phyloP scores from a whole-genome alignment of 2,113 vertebrate genomes.

The Xiphophorus couchianus region DNA sequence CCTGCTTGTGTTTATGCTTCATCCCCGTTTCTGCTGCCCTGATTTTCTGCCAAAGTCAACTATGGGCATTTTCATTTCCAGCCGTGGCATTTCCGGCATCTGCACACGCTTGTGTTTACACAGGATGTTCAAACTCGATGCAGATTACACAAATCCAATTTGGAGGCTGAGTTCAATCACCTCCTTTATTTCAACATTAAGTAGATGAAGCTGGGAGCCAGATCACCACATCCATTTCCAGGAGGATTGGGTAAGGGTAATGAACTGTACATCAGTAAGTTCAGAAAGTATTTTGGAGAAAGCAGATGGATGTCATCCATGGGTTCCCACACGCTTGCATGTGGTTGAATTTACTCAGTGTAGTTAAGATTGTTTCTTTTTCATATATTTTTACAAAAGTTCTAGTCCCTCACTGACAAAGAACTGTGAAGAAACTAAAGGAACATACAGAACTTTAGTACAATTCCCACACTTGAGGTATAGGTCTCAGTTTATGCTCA shows the following conservation, averaged over 20 bases:
- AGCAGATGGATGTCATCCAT: conserved; percentile 60
- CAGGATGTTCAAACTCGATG: conserved; percentile 78
- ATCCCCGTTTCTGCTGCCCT: conserved; percentile 56
- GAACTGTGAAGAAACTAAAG: conserved; percentile 36
- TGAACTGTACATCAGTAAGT: conserved; percentile 57
- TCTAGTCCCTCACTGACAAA: conserved; percentile 54
- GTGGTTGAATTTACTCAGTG: conserved; percentile 65
- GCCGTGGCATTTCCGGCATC: conserved; percentile 73
- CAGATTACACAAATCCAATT: conserved; percentile 83
- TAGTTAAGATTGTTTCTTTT: conserved; percentile 6
- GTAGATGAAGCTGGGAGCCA: conserved; percentile 62
- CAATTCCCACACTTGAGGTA: conserved; percentile 74
- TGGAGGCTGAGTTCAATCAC: conserved; percentile 73
- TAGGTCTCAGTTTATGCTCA: conserved; percentile 64
- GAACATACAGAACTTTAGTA: conserved; percentile 56
- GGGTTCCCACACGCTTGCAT: conserved; percentile 68
- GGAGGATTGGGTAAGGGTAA: conserved; percentile 56
- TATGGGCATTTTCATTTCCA: conserved; percentile 71
- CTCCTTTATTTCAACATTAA: conserved; percentile 73
- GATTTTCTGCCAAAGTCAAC: conserved; percentile 76
- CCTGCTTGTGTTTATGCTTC: conserved; percentile 34
- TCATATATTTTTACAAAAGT: conserved; percentile 47
- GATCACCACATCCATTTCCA: conserved; percentile 61
- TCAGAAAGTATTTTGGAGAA: conserved; percentile 67
- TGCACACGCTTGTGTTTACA: conserved; percentile 77